phyloP scores from a whole-genome alignment of 2,888 invertebrate genomes.

The Standfussiana lucernea region DNA sequence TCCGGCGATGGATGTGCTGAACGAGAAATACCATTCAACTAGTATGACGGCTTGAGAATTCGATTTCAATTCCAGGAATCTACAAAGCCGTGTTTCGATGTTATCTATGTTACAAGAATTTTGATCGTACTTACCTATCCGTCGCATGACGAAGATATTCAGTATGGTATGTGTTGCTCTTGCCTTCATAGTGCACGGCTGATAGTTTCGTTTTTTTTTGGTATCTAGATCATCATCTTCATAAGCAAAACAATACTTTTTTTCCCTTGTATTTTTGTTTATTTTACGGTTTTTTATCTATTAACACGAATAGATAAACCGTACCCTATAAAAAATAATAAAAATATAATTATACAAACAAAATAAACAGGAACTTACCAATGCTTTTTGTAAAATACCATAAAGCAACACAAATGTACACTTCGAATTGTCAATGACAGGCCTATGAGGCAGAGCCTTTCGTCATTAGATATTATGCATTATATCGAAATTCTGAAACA shows the following conservation, averaged over 20 bases:
- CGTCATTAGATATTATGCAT: constrained; percentile 3
- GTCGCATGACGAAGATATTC: neutral
- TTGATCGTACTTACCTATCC: neutral
- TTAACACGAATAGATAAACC: too few relatives aligned
- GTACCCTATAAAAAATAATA: too few relatives aligned
- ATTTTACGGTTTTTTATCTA: too few relatives aligned
- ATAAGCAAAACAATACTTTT: neutral
- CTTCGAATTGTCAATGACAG: neutral
- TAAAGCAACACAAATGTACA: neutral
- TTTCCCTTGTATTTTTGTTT: neutral
- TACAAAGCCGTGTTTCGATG: constrained; percentile 1
- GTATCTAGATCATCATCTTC: neutral
- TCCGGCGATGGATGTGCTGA: neutral
- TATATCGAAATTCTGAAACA: constrained; percentile 17
- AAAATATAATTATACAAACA: neutral
- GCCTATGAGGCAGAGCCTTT: constrained; percentile 7
- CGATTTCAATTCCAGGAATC: neutral
- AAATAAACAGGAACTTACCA: constrained; percentile 2
- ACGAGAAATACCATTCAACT: constrained; percentile 28
- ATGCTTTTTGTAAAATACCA: neutral
- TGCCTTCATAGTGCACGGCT: neutral
- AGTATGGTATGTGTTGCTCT: neutral
- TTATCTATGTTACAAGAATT: constrained; percentile 20
- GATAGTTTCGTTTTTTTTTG: constrained; percentile 5
- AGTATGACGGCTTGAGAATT: constrained; percentile 28